Conservation (phyloP, 2,888 invertebrate genomes). For the Yponomeuta sedellus region DNA sequence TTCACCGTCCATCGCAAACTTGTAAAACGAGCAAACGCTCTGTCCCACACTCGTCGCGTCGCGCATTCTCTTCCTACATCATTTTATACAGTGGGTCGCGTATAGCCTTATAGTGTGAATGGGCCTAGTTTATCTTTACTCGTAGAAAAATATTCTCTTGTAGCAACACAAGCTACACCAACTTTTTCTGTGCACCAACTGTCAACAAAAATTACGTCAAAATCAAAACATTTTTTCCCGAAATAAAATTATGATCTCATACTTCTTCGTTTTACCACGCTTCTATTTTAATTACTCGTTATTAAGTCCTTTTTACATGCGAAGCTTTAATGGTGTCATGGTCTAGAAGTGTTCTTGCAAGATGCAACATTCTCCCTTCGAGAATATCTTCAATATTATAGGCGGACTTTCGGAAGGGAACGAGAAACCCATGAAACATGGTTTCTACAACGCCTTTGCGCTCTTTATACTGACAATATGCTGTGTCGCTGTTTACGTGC, state of each 20-base stretch:
- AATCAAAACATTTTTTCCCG: background rate
- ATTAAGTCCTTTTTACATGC: background rate
- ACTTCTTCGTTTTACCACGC: background rate
- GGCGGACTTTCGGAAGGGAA: conserved; percentile 84
- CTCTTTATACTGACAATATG: conserved; percentile 82
- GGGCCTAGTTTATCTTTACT: too few relatives aligned
- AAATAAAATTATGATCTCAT: conserved; percentile 1
- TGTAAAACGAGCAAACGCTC: too few relatives aligned
- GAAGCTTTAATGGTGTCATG: background rate
- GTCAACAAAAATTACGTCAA: background rate
- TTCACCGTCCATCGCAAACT: too few relatives aligned
- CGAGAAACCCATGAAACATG: conserved; percentile 93
- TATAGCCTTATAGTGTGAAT: too few relatives aligned
- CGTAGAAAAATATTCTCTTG: too few relatives aligned
- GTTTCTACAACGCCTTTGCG: conserved; percentile 93
- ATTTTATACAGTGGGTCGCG: too few relatives aligned
- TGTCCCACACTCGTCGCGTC: too few relatives aligned
- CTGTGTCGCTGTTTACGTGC: conserved; percentile 82
- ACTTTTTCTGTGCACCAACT: background rate
- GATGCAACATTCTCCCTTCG: conserved; percentile 78
- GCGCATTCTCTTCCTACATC: too few relatives aligned
- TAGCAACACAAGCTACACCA: too few relatives aligned
- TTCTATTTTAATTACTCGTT: conserved; percentile 5
- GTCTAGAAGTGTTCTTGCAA: conserved; percentile 17
- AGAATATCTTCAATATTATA: conserved; percentile 82